Evolutionary conservation across 2,797 vertebrate genomes (phyloP).

Genomic region (Cossypha niveicapilla): DNA sequence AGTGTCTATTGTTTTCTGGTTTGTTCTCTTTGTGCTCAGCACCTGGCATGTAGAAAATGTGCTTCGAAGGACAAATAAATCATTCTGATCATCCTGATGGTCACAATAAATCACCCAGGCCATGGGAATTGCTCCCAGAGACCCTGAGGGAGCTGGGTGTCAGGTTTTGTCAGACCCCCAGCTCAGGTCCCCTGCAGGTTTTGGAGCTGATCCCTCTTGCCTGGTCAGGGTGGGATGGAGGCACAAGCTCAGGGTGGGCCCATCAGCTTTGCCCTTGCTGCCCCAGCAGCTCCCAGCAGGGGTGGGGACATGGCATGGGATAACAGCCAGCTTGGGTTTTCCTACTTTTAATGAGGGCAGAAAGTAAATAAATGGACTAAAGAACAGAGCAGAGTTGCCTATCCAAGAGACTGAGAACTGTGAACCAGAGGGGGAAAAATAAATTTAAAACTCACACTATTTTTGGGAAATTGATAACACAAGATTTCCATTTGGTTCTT

Average conservation of each 20-base stretch:
- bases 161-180: neutral
- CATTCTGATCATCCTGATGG: neutral
- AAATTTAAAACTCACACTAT: neutral
- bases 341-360: neutral
- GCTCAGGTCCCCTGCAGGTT: neutral
- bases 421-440: fast-evolving
- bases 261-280: neutral
- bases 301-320: neutral
- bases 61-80: neutral
- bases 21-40: neutral
- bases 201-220: neutral
- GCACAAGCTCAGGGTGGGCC: neutral
- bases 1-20: neutral
- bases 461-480: neutral
- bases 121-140: neutral
- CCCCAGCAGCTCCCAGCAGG: neutral
- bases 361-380: neutral
- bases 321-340: neutral
- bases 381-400: neutral
- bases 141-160: neutral
- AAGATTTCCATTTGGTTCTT: slow-evolving; percentile 3
- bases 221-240: too few species aligned
- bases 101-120: neutral
- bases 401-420: neutral
- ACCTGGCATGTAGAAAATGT: neutral